A percentile compares a stretch with the other conserved stretches of the same genome.
phyloP scores from a whole-genome alignment of 2,113 vertebrate species.

The Glareola pratincola region DNA sequence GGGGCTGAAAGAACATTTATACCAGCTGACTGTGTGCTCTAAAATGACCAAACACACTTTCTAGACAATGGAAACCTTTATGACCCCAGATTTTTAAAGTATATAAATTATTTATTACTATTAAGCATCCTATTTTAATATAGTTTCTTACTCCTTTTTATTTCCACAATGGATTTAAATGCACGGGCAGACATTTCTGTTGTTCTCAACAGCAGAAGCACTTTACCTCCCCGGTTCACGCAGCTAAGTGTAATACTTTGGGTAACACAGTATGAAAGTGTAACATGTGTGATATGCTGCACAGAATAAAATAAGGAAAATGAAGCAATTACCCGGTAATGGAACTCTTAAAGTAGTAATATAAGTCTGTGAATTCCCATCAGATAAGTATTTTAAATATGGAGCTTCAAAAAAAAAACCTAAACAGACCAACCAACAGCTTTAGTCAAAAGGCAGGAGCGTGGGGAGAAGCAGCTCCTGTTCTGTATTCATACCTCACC shows the following conservation, averaged over 20 bases:
- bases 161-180: neutral
- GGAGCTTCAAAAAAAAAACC: neutral
- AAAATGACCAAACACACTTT: neutral
- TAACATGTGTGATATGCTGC: rapidly evolving
- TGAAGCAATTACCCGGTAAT: neutral
- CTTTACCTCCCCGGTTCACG: neutral
- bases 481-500: neutral
- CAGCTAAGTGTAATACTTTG: neutral
- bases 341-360: neutral
- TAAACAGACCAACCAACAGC: neutral
- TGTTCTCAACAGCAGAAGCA: neutral
- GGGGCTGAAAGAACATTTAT: neutral
- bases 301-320: neutral
- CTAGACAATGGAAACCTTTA: neutral
- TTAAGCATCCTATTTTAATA: neutral
- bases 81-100: neutral
- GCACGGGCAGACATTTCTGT: neutral
- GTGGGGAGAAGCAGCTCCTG: neutral
- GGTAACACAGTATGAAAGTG: neutral
- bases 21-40: neutral
- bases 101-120: neutral
- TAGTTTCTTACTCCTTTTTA: neutral
- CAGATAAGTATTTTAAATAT: neutral
- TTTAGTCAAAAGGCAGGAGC: neutral
- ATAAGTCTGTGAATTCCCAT: neutral